These are phyloP conservation scores for Coptotermes formosanus DNA, from an alignment of 1,140 invertebrate species.

Conservation along the genomic window DNA sequence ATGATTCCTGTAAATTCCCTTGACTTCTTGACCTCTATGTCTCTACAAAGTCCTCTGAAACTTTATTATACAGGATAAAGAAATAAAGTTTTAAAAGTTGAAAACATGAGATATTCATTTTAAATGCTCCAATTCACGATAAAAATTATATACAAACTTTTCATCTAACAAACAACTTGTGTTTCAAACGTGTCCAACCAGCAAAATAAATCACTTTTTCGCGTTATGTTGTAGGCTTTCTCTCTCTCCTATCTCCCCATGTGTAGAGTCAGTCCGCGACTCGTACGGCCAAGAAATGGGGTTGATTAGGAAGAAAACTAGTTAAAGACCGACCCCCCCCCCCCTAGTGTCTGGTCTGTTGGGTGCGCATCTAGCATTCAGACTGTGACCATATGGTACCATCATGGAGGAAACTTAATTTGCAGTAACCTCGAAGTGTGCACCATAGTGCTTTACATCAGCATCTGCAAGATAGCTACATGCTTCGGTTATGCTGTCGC, in stretches of 20 bases:
- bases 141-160: conserved; percentile 3
- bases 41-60: neutral
- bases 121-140: neutral
- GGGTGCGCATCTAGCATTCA: too few relatives aligned
- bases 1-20: neutral
- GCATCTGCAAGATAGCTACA: too few relatives aligned
- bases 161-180: conserved; percentile 5
- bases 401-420: too few relatives aligned
- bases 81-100: conserved; percentile 1
- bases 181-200: neutral
- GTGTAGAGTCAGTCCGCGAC: neutral
- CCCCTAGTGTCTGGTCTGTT: neutral
- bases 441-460: too few relatives aligned
- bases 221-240: neutral
- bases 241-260: neutral
- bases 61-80: neutral
- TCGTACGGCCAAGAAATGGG: neutral
- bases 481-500: too few relatives aligned
- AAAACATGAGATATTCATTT: neutral
- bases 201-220: neutral
- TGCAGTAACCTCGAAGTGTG: too few relatives aligned
- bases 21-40: neutral
- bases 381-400: too few relatives aligned
- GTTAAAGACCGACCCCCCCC: neutral
- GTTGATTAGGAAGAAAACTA: neutral